A percentile compares a stretch with the other conserved stretches of the same genome.
Conservation (phyloP, 2,113 vertebrate species). For the Dipodomys ordii region DNA sequence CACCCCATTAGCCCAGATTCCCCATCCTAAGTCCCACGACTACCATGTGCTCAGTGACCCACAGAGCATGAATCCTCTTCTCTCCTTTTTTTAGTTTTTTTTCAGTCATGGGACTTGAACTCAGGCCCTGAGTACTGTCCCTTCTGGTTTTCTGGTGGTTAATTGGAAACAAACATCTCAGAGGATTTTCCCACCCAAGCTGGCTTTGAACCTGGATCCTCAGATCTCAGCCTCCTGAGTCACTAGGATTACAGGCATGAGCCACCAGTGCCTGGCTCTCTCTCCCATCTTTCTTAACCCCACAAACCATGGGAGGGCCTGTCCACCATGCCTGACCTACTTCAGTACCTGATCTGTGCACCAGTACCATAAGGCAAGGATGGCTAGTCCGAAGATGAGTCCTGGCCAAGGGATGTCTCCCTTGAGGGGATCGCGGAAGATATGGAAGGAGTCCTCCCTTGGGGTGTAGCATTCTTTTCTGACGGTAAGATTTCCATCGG, state of each 20-base stretch:
- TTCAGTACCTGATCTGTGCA: constrained; percentile 96
- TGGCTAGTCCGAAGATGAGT: constrained; percentile 92
- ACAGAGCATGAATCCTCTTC: not conserved
- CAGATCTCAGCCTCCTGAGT: too few species aligned
- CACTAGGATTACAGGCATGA: too few species aligned
- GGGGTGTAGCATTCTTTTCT: constrained; percentile 89
- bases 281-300: not conserved
- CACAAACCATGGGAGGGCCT: not conserved
- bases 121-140: too few species aligned
- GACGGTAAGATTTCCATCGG: constrained; percentile 45
- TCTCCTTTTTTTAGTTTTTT: too few species aligned
- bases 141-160: too few species aligned
- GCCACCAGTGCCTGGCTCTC: too few species aligned
- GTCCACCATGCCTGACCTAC: rapidly evolving
- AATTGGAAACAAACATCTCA: too few species aligned
- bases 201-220: too few species aligned
- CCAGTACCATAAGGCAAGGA: constrained; percentile 96
- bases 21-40: not conserved
- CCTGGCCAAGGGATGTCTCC: constrained; percentile 97
- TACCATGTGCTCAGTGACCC: not conserved
- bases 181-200: too few species aligned
- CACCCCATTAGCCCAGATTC: not conserved
- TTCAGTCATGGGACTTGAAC: too few species aligned
- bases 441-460: constrained; percentile 92
- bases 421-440: constrained; percentile 91